A percentile compares a stretch with the other conserved stretches of the same genome.
Evolutionary conservation across 2,113 vertebrate genomes (phyloP).

Genomic region (Grus americana): DNA sequence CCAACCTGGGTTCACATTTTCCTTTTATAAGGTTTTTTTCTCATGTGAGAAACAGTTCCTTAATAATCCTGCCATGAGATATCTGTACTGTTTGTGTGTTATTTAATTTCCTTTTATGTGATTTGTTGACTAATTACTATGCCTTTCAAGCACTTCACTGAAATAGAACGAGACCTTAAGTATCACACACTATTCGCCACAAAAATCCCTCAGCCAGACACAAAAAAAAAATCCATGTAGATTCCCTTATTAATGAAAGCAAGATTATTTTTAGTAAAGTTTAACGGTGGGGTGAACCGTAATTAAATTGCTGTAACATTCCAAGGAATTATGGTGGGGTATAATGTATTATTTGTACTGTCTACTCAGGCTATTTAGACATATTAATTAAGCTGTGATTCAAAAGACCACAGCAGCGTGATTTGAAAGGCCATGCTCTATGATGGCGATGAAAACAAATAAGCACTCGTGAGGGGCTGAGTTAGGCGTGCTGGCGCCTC

Average conservation of each 20-base stretch:
- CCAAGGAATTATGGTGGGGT: not conserved
- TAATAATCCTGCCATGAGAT: not conserved
- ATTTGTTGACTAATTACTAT: not conserved
- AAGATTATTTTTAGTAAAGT: not conserved
- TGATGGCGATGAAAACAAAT: not conserved
- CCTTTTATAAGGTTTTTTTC: not conserved
- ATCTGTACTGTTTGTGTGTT: not conserved
- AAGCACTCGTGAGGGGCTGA: not conserved
- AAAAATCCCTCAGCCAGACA: not conserved
- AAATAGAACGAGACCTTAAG: not conserved
- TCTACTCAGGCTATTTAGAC: not conserved
- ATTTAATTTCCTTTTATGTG: not conserved
- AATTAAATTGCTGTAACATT: not conserved
- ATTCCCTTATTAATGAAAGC: not conserved
- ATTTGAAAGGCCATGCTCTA: not conserved
- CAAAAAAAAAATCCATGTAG: not conserved
- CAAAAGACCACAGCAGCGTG: not conserved
- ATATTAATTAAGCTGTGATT: conserved; percentile 16
- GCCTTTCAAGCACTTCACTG: not conserved
- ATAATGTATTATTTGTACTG: not conserved
- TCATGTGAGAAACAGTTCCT: not conserved
- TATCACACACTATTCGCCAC: not conserved
- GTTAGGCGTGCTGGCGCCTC: not conserved
- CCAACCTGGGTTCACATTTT: not conserved
- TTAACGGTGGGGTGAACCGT: not conserved